Evolutionary conservation across 2,113 vertebrate species (phyloP), one percentile per base, ranked within the genome.

Genomic region (Parus major): DNA sequence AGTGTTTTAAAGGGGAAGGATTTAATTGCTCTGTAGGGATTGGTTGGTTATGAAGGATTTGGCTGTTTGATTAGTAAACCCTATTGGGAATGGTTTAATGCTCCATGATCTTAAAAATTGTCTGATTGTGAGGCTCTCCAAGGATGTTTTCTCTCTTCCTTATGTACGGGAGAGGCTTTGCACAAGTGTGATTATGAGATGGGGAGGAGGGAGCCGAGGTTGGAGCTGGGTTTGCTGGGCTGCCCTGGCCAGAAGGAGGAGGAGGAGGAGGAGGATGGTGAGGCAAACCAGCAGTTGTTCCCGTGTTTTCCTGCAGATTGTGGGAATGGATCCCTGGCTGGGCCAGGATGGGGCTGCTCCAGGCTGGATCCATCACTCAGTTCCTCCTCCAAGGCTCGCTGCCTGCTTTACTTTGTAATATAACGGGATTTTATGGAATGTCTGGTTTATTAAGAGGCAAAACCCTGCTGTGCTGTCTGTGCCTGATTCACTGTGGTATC

Each of bases 1-100:
- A 99, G 99, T 99, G 98, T 99, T 99, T 99, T 99, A 99, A 99
- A 99, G 98, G 99, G 99, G 99, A 99, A 99, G 98, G 98, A 99
- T 99, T 99, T 99, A 99, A 99, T 99, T 99, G 99, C 99, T 99
- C 99, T 99, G 98, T 99, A 98, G 99, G 99, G 99, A 99, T 99
- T 99, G 99, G 99, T 98, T 99, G 99, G 99, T 99, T 99, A 99
- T 99, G 99, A 99, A 98, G 98, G 99, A 99, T 99, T 99, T 99
- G 99, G 98, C 98, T 99, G 99, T 99, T 99, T 99, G 99, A 99
- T 99, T 99, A 99, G 99, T 98, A 98, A 99, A 99, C 98, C 99
- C 99, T 99, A 98, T 98, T 98, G 99, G 99, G 99, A 99, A 99
- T 98, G 98, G 98, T 98, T 99, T 99, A 99, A 99, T 99, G 99